Evolutionary conservation across 1,140 invertebrate species (phyloP), one percentile per base, ranked within the genome.

Genomic region (Drosophila nikananu): DNA sequence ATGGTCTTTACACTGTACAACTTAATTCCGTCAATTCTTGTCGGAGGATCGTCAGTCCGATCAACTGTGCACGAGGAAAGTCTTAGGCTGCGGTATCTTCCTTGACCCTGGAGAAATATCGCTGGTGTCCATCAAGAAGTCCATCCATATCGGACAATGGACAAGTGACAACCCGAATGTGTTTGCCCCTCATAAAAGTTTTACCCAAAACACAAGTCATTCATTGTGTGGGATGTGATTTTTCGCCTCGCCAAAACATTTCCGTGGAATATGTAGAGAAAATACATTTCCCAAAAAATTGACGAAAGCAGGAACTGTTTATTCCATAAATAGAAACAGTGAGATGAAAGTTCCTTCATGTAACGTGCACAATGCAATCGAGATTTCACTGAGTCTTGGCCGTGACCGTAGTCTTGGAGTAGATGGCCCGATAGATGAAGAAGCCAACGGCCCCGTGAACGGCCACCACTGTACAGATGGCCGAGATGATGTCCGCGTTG

Each of bases 371-470:
- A n/a, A 21, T 21, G 13, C n/a, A 21, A 35, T 2, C 2, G 15
- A 25, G 15, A n/a, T 39, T 55, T 57, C 15, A 57, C 54, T 21
- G 35, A 57, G n/a, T 39, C 10, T 76, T 76, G 8, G 35, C 15
- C 9, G 15, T 55, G 2, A 17, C 44, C 35, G 54, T 37, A 23
- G 37, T 52, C 32, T 72, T 78, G 2, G 17, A 51, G 32, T 55
- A 68, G 15, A 52, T 78, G n/a, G 46, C 76, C 5, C 76, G 46
- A 23, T 79, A 79, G 23, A 79, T 79, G 7, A 60, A 79, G n/a
- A 79, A 51, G 5, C 76, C 77, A 35, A 78, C 58, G 10, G 66
- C 76, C 7, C 48, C 39, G n/a, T 79, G 77, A 2, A 79, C 66
- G 3, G 77, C 66, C 13, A 79, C 42, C 12, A 79, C 76, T 7